Conservation (phyloP, 2,113 vertebrate genomes). For the Chroicocephalus ridibundus region DNA sequence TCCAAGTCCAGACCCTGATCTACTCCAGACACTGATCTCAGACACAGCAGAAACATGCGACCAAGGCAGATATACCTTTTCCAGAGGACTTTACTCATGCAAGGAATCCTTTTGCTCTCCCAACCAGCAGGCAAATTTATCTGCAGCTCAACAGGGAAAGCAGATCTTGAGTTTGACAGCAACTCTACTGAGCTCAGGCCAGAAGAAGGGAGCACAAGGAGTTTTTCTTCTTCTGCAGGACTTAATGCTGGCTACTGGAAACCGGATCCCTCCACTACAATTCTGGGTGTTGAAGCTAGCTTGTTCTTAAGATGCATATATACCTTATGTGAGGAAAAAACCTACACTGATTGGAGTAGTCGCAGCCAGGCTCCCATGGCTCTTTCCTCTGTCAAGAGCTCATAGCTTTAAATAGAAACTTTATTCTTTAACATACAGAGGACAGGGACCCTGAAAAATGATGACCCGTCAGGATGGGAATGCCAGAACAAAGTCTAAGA, state of each 20-base stretch:
- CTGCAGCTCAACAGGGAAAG: neutral
- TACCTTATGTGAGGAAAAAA: neutral
- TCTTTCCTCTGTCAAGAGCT: neutral
- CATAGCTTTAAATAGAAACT: neutral
- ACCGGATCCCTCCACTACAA: neutral
- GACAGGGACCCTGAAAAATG: neutral
- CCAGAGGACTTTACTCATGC: neutral
- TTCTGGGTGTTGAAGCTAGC: neutral
- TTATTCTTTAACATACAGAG: neutral
- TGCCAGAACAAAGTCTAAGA: neutral
- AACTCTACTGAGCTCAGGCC: neutral
- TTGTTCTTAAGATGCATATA: neutral
- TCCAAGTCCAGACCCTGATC: neutral
- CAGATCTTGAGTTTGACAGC: neutral
- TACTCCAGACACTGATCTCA: neutral
- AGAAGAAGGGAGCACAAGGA: neutral
- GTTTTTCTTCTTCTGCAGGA: neutral
- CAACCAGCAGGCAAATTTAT: neutral
- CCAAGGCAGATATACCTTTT: neutral
- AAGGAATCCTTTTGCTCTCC: neutral
- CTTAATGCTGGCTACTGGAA: neutral
- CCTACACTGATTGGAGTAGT: fast-evolving
- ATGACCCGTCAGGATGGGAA: neutral
- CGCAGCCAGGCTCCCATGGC: neutral
- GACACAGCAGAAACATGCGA: neutral